Conservation (phyloP, 2,797 vertebrate species). For the Pipistrellus kuhlii region DNA sequence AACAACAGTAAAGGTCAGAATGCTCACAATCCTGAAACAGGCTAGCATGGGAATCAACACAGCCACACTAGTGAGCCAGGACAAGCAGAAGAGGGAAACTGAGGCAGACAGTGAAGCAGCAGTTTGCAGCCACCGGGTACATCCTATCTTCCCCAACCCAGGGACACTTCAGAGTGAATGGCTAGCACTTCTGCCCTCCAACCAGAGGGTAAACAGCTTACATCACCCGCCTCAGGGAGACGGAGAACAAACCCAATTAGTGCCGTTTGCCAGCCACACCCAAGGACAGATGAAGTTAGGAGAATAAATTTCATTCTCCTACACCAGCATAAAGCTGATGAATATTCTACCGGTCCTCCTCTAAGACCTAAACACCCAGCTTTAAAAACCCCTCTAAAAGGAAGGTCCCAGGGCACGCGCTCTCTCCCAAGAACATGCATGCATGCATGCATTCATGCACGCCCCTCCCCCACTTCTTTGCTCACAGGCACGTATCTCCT, state of each 20-base stretch:
- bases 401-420: not conserved
- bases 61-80: not conserved
- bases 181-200: not conserved
- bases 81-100: not conserved
- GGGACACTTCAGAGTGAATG: not conserved
- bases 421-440: not conserved
- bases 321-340: not conserved
- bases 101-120: not conserved
- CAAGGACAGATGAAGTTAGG: not conserved
- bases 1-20: not conserved
- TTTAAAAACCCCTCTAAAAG: not conserved
- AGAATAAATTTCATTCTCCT: not conserved
- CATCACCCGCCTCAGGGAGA: not conserved
- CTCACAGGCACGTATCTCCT: not conserved
- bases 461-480: not conserved
- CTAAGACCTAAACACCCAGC: not conserved
- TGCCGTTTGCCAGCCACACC: not conserved
- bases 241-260: not conserved
- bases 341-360: not conserved
- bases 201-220: not conserved
- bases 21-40: not conserved
- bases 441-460: too few species aligned
- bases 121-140: not conserved
- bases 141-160: not conserved
- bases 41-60: too few species aligned